Conservation (phyloP, 1,140 invertebrate genomes). For the Pygmarrhopalites habei region DNA sequence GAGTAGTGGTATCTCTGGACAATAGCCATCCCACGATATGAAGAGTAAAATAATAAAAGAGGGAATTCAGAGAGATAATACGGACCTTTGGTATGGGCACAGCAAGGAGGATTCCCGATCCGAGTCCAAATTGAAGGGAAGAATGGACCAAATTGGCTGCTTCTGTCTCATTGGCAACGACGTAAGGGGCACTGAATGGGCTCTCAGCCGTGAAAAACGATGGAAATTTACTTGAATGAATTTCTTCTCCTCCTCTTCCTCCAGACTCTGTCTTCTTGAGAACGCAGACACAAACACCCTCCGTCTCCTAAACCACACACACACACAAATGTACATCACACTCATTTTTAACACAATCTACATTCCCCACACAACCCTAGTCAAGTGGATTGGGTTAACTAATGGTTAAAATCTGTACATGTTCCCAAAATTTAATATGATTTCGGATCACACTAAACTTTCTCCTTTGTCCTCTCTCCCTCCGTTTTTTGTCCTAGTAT, state of each 20-base stretch:
- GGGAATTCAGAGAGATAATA: background rate
- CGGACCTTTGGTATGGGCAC: conserved; percentile 74
- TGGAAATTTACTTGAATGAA: conserved; percentile 55
- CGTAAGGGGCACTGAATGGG: conserved; percentile 58
- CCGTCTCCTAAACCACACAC: conserved; percentile 66
- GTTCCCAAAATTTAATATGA: too few species aligned
- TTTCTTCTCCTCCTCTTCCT: background rate
- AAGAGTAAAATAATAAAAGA: too few species aligned
- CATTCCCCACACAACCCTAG: too few species aligned
- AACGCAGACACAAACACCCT: conserved; percentile 82
- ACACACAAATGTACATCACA: too few species aligned
- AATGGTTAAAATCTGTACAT: too few species aligned
- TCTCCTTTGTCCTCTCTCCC: background rate
- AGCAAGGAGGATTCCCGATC: conserved; percentile 78
- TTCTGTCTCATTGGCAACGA: conserved; percentile 52
- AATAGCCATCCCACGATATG: too few species aligned
- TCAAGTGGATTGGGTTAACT: too few species aligned
- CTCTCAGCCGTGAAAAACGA: conserved; percentile 79
- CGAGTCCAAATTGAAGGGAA: conserved; percentile 53
- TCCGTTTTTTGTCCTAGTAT: too few species aligned
- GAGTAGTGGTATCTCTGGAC: too few species aligned
- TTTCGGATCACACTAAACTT: too few species aligned
- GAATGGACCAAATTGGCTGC: conserved; percentile 63
- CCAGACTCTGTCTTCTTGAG: conserved; percentile 50
- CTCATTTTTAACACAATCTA: too few species aligned